These are phyloP conservation scores for Drosophila serrata DNA, from an alignment of 1,140 invertebrate species.

Conservation along the genomic window DNA sequence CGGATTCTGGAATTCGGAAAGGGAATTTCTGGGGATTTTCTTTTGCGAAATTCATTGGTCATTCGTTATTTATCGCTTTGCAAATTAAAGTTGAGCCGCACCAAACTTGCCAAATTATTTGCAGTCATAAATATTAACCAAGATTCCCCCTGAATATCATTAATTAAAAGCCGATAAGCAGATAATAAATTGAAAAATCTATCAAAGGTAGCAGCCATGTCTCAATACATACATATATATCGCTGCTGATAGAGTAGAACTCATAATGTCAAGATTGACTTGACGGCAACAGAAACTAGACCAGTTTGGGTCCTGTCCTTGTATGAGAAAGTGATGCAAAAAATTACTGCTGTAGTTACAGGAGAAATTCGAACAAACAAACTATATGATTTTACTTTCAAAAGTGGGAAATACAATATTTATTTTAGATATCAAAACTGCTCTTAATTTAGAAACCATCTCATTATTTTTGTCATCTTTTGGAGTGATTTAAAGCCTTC, in stretches of 20 bases:
- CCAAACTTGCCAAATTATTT: constrained; percentile 67
- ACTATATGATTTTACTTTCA: too few species aligned
- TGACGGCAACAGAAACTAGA: constrained; percentile 32
- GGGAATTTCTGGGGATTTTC: constrained; percentile 39
- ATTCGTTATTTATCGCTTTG: constrained; percentile 76
- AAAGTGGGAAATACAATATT: neutral
- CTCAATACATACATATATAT: neutral
- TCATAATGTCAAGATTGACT: constrained; percentile 45
- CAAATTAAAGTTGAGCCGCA: constrained; percentile 77
- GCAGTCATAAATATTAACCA: constrained; percentile 70
- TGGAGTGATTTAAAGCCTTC: neutral
- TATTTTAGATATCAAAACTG: neutral
- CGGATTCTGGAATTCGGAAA: constrained; percentile 36
- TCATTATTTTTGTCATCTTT: too few species aligned
- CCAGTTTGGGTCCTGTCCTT: constrained; percentile 21
- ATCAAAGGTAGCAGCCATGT: constrained; percentile 34
- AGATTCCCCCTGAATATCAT: constrained; percentile 11
- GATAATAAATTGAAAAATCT: constrained; percentile 63
- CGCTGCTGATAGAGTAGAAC: constrained; percentile 41
- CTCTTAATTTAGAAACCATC: accelerated
- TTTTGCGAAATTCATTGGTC: constrained; percentile 23
- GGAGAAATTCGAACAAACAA: constrained; percentile 1
- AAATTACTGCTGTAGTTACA: constrained; percentile 2
- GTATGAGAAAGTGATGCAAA: constrained; percentile 10
- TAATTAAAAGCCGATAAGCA: constrained; percentile 52